phyloP scores from a whole-genome alignment of 2,797 vertebrate genomes.

The Remorina albescens region DNA sequence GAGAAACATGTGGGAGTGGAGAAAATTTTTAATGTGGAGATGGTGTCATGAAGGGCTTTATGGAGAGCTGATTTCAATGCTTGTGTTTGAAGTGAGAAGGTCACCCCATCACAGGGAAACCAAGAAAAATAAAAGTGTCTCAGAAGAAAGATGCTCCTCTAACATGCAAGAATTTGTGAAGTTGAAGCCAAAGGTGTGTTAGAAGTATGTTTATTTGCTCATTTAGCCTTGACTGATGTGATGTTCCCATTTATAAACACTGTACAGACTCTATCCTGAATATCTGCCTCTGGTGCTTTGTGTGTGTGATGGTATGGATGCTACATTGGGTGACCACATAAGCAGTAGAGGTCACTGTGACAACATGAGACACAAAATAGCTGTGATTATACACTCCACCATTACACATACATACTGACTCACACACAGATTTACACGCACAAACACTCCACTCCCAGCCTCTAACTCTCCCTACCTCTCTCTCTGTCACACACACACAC shows the following conservation, averaged over 20 bases:
- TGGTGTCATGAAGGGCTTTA: background rate
- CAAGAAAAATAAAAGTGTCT: conserved; percentile 1
- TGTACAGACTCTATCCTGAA: background rate
- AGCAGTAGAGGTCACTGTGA: conserved; percentile 82
- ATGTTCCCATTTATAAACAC: background rate
- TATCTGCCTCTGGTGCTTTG: background rate
- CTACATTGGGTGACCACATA: conserved; percentile 30
- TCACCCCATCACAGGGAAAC: background rate
- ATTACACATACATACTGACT: conserved; percentile 3
- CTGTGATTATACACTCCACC: conserved; percentile 34
- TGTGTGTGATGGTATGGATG: conserved; percentile 11
- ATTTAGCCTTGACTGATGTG: background rate
- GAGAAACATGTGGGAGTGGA: background rate
- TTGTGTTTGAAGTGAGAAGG: conserved; percentile 21
- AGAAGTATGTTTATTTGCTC: background rate
- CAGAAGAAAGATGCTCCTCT: background rate
- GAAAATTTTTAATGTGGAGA: background rate
- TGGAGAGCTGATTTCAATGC: conserved; percentile 17
- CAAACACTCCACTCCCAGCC: conserved; percentile 11
- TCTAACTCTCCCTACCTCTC: background rate
- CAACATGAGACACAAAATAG: conserved; percentile 63
- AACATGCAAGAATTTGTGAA: background rate
- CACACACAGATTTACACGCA: conserved; percentile 34
- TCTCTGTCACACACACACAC: conserved; percentile 24
- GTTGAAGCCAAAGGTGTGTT: background rate